Evolutionary conservation across 2,797 vertebrate genomes (phyloP).

Genomic region (Betta splendens): DNA sequence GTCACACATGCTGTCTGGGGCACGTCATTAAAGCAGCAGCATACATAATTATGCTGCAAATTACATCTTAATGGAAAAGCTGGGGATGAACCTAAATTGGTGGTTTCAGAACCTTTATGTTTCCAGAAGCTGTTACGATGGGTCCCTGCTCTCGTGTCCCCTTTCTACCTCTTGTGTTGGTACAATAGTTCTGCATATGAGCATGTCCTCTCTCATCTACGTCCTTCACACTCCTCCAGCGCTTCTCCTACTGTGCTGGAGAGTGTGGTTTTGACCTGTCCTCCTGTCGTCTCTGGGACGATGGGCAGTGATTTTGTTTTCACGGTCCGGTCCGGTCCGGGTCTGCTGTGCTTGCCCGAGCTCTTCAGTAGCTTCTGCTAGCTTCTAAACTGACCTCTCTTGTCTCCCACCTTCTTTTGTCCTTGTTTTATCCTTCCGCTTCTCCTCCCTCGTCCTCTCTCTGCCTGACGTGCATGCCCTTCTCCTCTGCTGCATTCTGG

Average conservation of each 20-base stretch:
- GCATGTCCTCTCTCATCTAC: conserved; percentile 10
- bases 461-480: conserved; percentile 92
- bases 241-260: conserved; percentile 10
- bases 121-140: conserved; percentile 5
- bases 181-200: conserved; percentile 6
- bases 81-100: neutral
- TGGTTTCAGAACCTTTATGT: neutral
- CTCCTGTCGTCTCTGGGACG: conserved; percentile 22
- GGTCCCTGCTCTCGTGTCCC: neutral
- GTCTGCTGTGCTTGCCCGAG: conserved; percentile 55
- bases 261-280: conserved; percentile 10
- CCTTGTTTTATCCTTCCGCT: conserved; percentile 68
- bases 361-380: conserved; percentile 58
- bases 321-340: conserved; percentile 11
- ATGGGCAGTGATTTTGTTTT: conserved; percentile 5
- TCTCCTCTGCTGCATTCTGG: conserved; percentile 97
- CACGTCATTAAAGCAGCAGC: conserved; percentile 4
- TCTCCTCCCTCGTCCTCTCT: conserved; percentile 73
- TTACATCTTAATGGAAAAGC: neutral
- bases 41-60: neutral
- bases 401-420: conserved; percentile 73
- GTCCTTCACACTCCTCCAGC: neutral
- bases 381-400: conserved; percentile 80
- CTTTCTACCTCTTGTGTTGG: neutral
- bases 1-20: conserved; percentile 1